Evolutionary conservation across 2,113 vertebrate species (phyloP).

Genomic region (Quiscalus mexicanus): DNA sequence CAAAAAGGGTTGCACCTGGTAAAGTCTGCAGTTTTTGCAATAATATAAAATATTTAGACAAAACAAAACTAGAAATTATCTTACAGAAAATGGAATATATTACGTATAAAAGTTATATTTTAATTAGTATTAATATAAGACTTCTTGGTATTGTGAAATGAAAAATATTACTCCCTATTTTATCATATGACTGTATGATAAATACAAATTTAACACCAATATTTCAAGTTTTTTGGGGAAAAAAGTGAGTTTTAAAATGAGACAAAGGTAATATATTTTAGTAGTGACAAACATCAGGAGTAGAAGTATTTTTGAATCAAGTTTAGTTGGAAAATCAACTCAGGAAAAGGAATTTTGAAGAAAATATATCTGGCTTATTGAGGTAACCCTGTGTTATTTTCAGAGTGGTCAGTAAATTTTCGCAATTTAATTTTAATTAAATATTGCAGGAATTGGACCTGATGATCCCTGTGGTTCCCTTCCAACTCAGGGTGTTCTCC

Average conservation of each 20-base stretch:
- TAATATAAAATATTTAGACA: background rate
- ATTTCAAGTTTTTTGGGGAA: background rate
- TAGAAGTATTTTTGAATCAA: background rate
- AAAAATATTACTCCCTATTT: background rate
- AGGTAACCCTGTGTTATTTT: background rate
- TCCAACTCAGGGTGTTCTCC: background rate
- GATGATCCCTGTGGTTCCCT: background rate
- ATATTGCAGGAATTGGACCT: background rate
- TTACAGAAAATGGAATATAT: accelerated
- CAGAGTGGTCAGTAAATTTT: background rate
- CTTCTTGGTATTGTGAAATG: background rate
- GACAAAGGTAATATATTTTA: background rate
- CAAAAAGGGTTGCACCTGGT: background rate
- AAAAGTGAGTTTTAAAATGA: background rate
- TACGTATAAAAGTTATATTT: background rate
- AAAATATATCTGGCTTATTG: background rate
- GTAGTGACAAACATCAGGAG: background rate
- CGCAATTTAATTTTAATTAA: background rate
- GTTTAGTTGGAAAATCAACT: background rate
- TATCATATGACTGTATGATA: background rate
- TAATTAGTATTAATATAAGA: background rate
- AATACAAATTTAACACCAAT: background rate
- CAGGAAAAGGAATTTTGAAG: background rate
- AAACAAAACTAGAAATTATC: background rate
- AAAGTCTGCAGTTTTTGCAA: background rate